Conservation (phyloP, 2,113 vertebrate species). For the Pantherophis guttatus region DNA sequence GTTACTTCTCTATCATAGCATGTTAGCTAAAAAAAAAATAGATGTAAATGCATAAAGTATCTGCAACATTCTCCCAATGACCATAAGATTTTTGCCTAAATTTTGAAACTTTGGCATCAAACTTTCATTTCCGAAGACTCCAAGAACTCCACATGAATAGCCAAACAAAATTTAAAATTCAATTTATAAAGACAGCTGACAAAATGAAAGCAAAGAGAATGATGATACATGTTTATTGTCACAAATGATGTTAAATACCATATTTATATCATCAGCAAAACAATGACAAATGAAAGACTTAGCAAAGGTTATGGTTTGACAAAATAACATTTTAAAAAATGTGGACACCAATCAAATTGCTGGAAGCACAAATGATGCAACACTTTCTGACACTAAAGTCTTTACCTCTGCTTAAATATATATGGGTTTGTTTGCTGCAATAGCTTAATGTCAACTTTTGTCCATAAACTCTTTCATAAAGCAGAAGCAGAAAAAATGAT, state of each 20-base stretch:
- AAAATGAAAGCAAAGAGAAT: conserved; percentile 66
- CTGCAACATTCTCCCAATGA: neutral
- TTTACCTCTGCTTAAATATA: conserved; percentile 79
- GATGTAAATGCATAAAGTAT: neutral
- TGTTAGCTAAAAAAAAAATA: conserved; percentile 15
- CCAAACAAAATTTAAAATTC: conserved; percentile 42
- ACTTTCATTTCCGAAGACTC: conserved; percentile 53
- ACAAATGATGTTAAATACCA: conserved; percentile 71
- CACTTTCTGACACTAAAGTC: conserved; percentile 81
- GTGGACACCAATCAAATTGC: conserved; percentile 83
- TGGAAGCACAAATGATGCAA: conserved; percentile 75
- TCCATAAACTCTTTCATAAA: conserved; percentile 81
- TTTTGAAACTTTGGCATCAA: conserved; percentile 49
- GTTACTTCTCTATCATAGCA: neutral
- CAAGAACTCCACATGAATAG: conserved; percentile 47
- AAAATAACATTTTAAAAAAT: conserved; percentile 80
- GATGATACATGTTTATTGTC: conserved; percentile 68
- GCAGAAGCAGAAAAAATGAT: conserved; percentile 77
- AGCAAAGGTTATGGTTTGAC: conserved; percentile 82
- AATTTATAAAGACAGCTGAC: conserved; percentile 68
- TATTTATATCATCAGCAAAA: conserved; percentile 76
- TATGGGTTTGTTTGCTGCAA: conserved; percentile 75
- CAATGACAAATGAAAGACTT: conserved; percentile 85
- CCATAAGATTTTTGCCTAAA: neutral
- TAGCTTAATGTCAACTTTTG: conserved; percentile 78